Evolutionary conservation across 1,140 invertebrate species (phyloP).

Genomic region (Ceratina australensis): DNA sequence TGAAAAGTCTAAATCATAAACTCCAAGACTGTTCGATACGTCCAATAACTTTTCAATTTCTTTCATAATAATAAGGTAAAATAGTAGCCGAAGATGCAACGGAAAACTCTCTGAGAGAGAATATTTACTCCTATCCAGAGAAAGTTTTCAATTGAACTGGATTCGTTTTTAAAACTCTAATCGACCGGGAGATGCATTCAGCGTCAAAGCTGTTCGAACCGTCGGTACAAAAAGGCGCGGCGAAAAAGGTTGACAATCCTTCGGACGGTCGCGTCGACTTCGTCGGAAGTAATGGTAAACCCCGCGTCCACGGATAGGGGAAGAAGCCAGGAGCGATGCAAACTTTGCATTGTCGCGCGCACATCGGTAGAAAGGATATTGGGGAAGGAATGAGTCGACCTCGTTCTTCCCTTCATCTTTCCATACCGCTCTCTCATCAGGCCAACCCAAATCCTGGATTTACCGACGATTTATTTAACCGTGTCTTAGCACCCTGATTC

Average conservation of each 20-base stretch:
- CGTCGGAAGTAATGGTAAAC: constrained; percentile 9
- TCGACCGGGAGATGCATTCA: constrained; percentile 11
- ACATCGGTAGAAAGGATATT: constrained; percentile 17
- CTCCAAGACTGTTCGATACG: no score
- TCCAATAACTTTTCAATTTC: no score
- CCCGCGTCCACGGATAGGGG: constrained; percentile 3
- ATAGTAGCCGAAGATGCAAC: not conserved
- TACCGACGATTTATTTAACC: constrained; percentile 5
- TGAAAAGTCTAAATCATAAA: not conserved
- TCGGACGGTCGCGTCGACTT: constrained; percentile 17
- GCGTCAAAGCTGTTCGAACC: not conserved
- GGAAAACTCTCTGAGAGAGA: not conserved
- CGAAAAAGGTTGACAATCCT: not conserved
- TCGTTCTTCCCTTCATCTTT: constrained; percentile 26
- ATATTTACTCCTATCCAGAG: not conserved
- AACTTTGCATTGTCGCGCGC: constrained; percentile 35
- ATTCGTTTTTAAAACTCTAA: constrained; percentile 4
- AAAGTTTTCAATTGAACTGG: not conserved
- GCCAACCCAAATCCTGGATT: constrained; percentile 23
- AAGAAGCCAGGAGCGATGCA: constrained; percentile 14
- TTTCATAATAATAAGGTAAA: not conserved
- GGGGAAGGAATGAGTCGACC: constrained; percentile 35
- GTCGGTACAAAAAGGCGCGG: not conserved
- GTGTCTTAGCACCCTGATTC: constrained; percentile 14
- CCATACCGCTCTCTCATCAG: constrained; percentile 7